phyloP scores from a whole-genome alignment of 2,113 vertebrate genomes.

The Pholis gunnellus region DNA sequence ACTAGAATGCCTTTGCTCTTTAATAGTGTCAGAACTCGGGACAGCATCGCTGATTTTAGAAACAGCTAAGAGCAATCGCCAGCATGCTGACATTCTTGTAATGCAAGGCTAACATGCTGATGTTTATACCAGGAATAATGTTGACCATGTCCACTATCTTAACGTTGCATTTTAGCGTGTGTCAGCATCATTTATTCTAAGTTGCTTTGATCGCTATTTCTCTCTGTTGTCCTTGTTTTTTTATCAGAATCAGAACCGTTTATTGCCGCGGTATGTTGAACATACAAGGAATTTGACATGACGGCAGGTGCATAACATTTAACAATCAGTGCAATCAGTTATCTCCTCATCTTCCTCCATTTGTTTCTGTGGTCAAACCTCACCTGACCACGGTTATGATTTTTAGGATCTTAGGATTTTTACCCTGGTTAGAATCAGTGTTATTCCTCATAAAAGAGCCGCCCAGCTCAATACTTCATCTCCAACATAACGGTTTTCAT shows the following conservation, averaged over 20 bases:
- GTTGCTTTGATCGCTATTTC: neutral
- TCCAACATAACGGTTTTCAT: slow-evolving; percentile 46
- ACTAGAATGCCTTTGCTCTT: neutral
- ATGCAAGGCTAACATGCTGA: neutral
- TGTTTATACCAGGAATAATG: neutral
- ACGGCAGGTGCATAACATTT: too few relatives aligned
- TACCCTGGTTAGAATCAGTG: slow-evolving; percentile 33
- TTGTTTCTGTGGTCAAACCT: neutral
- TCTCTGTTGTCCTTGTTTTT: slow-evolving; percentile 1
- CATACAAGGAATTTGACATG: too few relatives aligned
- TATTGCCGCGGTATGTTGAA: too few relatives aligned
- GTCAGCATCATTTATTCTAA: neutral
- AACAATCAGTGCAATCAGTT: too few relatives aligned
- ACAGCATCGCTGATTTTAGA: neutral
- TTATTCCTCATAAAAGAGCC: slow-evolving; percentile 50
- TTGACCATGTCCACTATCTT: too few relatives aligned
- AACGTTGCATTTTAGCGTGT: too few relatives aligned
- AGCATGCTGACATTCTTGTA: neutral
- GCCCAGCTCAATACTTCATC: slow-evolving; percentile 42
- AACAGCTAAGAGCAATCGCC: neutral
- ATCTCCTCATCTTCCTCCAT: neutral
- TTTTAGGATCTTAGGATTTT: slow-evolving; percentile 4
- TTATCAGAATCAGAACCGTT: too few relatives aligned
- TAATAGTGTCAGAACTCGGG: too few relatives aligned
- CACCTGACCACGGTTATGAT: neutral